A percentile compares a stretch with the other conserved stretches of the same genome.
phyloP scores from a whole-genome alignment of 2,113 vertebrate species.

The Scophthalmus maximus region DNA sequence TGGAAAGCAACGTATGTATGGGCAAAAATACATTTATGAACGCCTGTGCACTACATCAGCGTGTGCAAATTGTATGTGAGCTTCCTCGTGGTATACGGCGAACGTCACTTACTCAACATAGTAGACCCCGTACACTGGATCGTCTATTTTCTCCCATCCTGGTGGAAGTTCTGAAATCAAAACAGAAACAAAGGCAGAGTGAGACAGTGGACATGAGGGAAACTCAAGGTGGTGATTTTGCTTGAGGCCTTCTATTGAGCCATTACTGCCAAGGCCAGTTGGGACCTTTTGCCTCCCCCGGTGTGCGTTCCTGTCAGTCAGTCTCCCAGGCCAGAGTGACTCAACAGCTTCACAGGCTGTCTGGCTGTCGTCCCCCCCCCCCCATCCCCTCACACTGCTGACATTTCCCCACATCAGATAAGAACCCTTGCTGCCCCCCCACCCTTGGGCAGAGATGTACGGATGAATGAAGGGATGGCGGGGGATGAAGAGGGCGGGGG shows the following conservation, averaged over 20 bases:
- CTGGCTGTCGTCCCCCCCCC: not conserved
- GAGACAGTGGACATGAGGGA: slow-evolving; percentile 17
- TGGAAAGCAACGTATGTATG: not conserved
- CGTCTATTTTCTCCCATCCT: slow-evolving; percentile 99
- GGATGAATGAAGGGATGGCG: slow-evolving; percentile 33
- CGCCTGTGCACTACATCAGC: not conserved
- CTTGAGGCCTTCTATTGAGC: slow-evolving; percentile 23
- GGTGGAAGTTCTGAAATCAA: slow-evolving; percentile 93
- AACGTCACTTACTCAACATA: slow-evolving; percentile 98
- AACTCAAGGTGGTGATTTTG: slow-evolving; percentile 13
- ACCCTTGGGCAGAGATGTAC: slow-evolving; percentile 32
- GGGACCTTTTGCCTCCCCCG: slow-evolving; percentile 39
- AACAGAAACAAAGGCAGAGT: slow-evolving; percentile 11
- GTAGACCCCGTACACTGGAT: slow-evolving; percentile 99
- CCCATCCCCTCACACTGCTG: slow-evolving; percentile 50
- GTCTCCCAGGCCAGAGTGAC: slow-evolving; percentile 47
- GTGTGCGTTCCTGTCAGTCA: slow-evolving; percentile 52
- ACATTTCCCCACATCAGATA: slow-evolving; percentile 76
- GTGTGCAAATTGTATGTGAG: not conserved
- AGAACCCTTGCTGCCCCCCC: too few species aligned
- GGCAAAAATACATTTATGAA: not conserved
- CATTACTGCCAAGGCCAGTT: slow-evolving; percentile 24
- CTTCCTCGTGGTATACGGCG: not conserved
- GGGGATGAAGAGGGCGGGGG: slow-evolving; percentile 27
- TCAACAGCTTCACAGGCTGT: slow-evolving; percentile 45